A percentile compares a stretch with the other conserved stretches of the same genome.
phyloP scores from a whole-genome alignment of 2,888 invertebrate genomes.

The Resseliella maxima region DNA sequence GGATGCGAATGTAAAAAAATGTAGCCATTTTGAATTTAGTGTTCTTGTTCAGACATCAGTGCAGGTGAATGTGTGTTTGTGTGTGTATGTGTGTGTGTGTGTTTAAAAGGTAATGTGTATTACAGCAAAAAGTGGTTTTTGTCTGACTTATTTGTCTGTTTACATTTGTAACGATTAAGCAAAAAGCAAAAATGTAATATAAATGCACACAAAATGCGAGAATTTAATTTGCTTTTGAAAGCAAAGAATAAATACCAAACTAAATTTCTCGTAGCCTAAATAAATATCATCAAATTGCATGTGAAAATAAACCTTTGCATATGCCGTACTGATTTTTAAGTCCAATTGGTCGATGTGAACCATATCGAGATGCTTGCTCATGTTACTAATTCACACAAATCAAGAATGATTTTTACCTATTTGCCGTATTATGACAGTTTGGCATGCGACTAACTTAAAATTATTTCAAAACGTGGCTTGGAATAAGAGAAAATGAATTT shows the following conservation, averaged over 20 bases:
- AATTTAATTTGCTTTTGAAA: conserved; percentile 28
- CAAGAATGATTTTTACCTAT: neutral
- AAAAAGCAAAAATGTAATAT: neutral
- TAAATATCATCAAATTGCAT: neutral
- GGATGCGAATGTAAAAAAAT: neutral
- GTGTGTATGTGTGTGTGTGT: neutral
- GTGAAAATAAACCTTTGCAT: neutral
- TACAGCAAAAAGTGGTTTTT: neutral
- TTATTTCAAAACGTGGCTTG: neutral
- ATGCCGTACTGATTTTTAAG: neutral
- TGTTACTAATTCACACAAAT: neutral
- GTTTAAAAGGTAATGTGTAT: neutral
- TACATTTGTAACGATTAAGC: neutral
- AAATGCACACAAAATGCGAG: neutral
- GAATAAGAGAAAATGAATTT: no score
- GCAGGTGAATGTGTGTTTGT: no score
- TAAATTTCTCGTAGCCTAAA: neutral
- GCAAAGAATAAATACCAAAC: neutral
- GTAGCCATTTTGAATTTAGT: no score
- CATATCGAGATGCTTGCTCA: no score
- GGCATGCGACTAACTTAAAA: neutral
- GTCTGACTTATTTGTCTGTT: neutral
- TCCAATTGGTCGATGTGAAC: no score
- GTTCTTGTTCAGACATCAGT: no score
- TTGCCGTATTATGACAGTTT: neutral